Evolutionary conservation across 2,797 vertebrate genomes (phyloP).

Genomic region (Poeciliopsis turneri): DNA sequence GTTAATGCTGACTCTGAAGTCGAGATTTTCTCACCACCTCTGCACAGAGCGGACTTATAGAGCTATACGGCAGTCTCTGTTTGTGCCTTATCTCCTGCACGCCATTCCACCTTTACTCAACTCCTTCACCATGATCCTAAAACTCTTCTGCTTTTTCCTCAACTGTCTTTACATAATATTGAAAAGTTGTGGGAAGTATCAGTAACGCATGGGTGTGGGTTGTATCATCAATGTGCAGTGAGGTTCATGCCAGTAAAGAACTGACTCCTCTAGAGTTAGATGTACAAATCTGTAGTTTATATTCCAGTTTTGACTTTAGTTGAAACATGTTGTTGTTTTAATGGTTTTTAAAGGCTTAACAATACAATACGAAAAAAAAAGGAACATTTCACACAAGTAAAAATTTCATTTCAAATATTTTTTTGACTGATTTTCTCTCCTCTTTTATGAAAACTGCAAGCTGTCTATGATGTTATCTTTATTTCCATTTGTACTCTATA

Average conservation of each 20-base stretch:
- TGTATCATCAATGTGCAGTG: not conserved
- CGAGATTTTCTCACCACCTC: constrained; percentile 36
- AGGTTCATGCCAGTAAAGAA: not conserved
- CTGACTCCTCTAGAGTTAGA: not conserved
- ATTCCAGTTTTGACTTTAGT: not conserved
- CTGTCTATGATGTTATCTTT: not conserved
- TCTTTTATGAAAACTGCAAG: not conserved
- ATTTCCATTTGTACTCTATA: not conserved
- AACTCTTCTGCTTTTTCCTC: constrained; percentile 8
- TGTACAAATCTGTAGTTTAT: not conserved
- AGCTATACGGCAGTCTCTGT: constrained; percentile 12
- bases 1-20: constrained; percentile 52
- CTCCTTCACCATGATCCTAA: constrained; percentile 1
- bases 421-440: not conserved
- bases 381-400: not conserved
- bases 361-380: not conserved
- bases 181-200: not conserved
- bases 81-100: constrained; percentile 32
- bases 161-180: not conserved
- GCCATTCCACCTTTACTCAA: constrained; percentile 31
- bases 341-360: not conserved
- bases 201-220: too few relatives aligned
- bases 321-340: not conserved
- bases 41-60: constrained; percentile 45
- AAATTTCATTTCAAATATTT: not conserved